Conservation (phyloP, 1,140 invertebrate species). For the Pseudomyrmex sp. region DNA sequence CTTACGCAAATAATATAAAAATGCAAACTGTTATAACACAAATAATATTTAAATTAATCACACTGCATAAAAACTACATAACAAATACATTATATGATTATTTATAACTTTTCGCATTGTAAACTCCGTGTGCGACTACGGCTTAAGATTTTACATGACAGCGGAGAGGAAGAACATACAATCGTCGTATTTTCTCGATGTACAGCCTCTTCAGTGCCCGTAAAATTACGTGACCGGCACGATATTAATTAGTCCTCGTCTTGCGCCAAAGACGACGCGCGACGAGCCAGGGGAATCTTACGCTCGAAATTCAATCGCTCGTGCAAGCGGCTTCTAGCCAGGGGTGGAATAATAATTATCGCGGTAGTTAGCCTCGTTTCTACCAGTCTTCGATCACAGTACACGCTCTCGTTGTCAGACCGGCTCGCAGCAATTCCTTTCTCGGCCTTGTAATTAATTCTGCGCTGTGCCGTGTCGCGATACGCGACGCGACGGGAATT, state of each 20-base stretch:
- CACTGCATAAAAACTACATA: background rate
- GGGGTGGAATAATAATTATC: conserved; percentile 61
- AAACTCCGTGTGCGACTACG: conserved; percentile 41
- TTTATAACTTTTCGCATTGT: background rate
- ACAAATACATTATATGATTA: too few species aligned
- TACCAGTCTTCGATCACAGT: conserved; percentile 47
- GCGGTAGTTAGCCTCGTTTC: conserved; percentile 55
- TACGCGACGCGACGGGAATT: conserved; percentile 33
- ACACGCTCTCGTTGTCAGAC: conserved; percentile 45
- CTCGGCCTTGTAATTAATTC: conserved; percentile 55
- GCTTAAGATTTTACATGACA: conserved; percentile 37
- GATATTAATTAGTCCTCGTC: conserved; percentile 60
- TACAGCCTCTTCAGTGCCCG: conserved; percentile 39
- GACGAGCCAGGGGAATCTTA: conserved; percentile 17
- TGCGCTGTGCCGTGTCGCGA: conserved; percentile 15
- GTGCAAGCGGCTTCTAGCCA: conserved; percentile 8
- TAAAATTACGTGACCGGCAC: conserved; percentile 50
- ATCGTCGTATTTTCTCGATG: conserved; percentile 20
- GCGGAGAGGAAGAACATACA: conserved; percentile 18
- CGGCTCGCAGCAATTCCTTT: conserved; percentile 20
- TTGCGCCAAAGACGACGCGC: conserved; percentile 21
- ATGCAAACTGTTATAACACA: background rate
- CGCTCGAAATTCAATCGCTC: conserved; percentile 56
- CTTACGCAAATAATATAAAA: background rate
- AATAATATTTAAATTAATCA: background rate